Percentiles rank a stretch among this genome's conserved stretches.
Evolutionary conservation across 1,140 invertebrate genomes (phyloP).

Genomic region (Rhopalosiphum maidis): DNA sequence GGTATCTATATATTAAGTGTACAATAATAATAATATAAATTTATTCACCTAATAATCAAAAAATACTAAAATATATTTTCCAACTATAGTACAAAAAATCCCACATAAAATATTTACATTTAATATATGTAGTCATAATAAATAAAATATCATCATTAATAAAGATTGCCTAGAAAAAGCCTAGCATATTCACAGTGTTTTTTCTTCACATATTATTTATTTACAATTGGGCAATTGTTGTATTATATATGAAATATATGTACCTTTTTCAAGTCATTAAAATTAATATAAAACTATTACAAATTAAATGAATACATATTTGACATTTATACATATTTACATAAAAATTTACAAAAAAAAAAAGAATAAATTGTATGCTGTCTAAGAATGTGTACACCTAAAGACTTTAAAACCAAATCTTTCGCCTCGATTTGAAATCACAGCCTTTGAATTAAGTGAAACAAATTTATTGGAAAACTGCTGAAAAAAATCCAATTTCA

Average conservation of each 20-base stretch:
- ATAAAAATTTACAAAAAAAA: constrained; percentile 37
- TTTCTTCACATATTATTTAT: constrained; percentile 25
- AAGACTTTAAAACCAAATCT: constrained; percentile 56
- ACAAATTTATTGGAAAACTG: constrained; percentile 14
- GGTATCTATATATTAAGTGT: constrained; percentile 49
- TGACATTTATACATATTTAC: constrained; percentile 25
- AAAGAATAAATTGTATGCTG: not conserved
- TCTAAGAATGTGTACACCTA: constrained; percentile 49
- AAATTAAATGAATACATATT: constrained; percentile 40
- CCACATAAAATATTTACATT: constrained; percentile 54
- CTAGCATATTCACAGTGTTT: constrained; percentile 42
- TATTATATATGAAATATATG: not conserved
- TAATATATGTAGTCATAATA: constrained; percentile 51
- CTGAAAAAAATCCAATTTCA: constrained; percentile 35
- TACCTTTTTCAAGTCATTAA: constrained; percentile 12
- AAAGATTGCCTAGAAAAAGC: constrained; percentile 45
- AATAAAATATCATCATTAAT: constrained; percentile 48
- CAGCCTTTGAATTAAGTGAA: constrained; percentile 56
- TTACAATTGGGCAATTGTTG: constrained; percentile 24
- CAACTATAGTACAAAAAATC: constrained; percentile 56
- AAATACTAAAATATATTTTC: constrained; percentile 58
- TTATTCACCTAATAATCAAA: constrained; percentile 55
- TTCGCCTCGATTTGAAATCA: constrained; percentile 44
- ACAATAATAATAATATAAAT: constrained; percentile 54
- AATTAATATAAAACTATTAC: constrained; percentile 45